phyloP scores from a whole-genome alignment of 2,797 vertebrate genomes.

The Lates japonicus region DNA sequence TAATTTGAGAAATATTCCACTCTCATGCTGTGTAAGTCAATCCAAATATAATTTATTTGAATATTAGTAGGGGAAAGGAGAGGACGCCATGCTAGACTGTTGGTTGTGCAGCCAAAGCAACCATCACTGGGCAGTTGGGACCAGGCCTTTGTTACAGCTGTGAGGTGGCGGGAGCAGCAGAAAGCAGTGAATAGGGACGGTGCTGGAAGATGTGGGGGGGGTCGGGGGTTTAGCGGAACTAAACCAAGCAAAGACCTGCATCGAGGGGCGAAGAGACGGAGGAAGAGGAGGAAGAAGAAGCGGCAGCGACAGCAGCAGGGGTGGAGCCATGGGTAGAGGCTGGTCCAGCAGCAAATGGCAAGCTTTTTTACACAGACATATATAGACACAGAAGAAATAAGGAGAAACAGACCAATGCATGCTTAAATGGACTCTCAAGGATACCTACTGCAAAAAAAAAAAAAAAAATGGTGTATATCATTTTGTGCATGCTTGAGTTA shows the following conservation, averaged over 20 bases:
- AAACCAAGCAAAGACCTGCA: conserved; percentile 86
- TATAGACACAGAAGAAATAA: conserved; percentile 80
- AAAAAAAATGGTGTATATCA: conserved; percentile 25
- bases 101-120: conserved; percentile 66
- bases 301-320: conserved; percentile 77
- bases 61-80: conserved; percentile 55
- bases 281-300: conserved; percentile 81
- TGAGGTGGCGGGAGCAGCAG: conserved; percentile 63
- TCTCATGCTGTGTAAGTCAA: conserved; percentile 4
- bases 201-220: conserved; percentile 64
- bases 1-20: conserved; percentile 15
- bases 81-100: conserved; percentile 71
- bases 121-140: conserved; percentile 45
- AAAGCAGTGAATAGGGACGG: conserved; percentile 67
- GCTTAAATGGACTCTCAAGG: conserved; percentile 70
- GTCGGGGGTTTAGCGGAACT: conserved; percentile 73
- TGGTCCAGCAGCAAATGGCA: conserved; percentile 84
- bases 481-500: conserved; percentile 20
- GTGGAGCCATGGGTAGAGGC: conserved; percentile 83
- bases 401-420: conserved; percentile 79
- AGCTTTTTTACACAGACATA: conserved; percentile 83
- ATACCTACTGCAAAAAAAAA: conserved; percentile 49
- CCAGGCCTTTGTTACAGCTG: conserved; percentile 52
- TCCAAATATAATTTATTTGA: conserved; percentile 23
- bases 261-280: conserved; percentile 83